phyloP scores from a whole-genome alignment of 2,797 vertebrate species.

The Gymnothorax reevesii region DNA sequence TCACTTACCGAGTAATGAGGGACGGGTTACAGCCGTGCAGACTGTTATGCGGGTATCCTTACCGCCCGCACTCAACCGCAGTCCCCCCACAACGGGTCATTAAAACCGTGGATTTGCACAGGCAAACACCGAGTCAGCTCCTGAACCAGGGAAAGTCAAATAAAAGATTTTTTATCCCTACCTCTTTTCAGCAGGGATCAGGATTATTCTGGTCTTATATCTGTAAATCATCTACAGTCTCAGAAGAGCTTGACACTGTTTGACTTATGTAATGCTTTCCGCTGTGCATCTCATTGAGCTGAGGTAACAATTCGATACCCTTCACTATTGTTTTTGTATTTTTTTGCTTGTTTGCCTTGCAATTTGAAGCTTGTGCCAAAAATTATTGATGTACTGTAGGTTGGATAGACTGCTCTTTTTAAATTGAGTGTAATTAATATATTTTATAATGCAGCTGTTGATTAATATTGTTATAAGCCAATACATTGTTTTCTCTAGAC shows the following conservation, averaged over 20 bases:
- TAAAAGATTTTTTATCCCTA: not conserved
- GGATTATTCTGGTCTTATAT: not conserved
- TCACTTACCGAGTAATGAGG: slow-evolving; percentile 51
- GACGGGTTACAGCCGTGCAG: slow-evolving; percentile 54
- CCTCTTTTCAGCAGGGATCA: not conserved
- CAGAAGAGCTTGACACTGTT: not conserved
- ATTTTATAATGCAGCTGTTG: not conserved
- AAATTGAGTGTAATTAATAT: not conserved
- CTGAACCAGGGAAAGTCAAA: not conserved
- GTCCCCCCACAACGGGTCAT: slow-evolving; percentile 27
- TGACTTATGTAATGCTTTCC: not conserved
- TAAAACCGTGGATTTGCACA: not conserved
- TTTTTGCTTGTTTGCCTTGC: not conserved
- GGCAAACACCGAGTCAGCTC: not conserved
- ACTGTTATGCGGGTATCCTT: slow-evolving; percentile 46
- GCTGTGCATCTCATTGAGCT: not conserved
- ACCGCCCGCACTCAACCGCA: not conserved
- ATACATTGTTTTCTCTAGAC: not conserved
- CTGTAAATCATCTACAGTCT: not conserved
- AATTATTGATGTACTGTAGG: not conserved
- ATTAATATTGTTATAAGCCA: not conserved
- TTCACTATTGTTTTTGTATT: not conserved
- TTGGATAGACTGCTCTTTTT: not conserved
- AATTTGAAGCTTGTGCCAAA: not conserved
- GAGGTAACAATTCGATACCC: not conserved